Evolutionary conservation across 1,140 invertebrate species (phyloP).

Genomic region (Diorhabda carinulata): DNA sequence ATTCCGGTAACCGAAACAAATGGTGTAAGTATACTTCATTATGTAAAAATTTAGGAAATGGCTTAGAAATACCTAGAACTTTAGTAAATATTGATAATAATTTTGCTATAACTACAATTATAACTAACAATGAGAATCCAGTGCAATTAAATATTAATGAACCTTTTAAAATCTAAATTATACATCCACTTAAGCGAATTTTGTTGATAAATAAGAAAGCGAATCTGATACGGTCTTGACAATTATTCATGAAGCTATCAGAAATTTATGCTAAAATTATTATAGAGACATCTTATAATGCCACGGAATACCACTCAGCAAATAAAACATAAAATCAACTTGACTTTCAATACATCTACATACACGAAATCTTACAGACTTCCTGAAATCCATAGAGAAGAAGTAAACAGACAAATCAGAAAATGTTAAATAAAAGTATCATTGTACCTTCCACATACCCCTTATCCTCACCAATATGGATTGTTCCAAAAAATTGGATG

Average conservation of each 20-base stretch:
- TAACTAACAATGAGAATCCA: neutral
- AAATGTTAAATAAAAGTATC: neutral
- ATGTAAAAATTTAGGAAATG: neutral
- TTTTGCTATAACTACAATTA: neutral
- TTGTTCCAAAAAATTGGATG: too few relatives aligned
- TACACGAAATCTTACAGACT: constrained; percentile 13
- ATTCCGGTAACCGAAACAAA: too few relatives aligned
- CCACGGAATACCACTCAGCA: constrained; percentile 5
- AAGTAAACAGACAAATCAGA: constrained; percentile 1
- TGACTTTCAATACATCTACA: neutral
- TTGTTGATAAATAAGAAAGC: neutral
- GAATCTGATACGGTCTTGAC: neutral
- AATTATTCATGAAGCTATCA: neutral
- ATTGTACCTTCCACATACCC: neutral
- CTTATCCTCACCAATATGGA: too few relatives aligned
- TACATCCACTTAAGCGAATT: neutral
- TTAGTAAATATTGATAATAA: neutral
- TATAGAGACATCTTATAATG: constrained; percentile 21
- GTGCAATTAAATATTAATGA: neutral
- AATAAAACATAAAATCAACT: constrained; percentile 17
- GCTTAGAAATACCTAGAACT: neutral
- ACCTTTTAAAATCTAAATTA: neutral
- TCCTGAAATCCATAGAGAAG: constrained; percentile 5
- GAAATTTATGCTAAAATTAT: neutral
- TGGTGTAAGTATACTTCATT: too few relatives aligned